Base-by-base conservation (phyloP, 2,888 invertebrate genomes). In the Diaperis boleti region DNA sequence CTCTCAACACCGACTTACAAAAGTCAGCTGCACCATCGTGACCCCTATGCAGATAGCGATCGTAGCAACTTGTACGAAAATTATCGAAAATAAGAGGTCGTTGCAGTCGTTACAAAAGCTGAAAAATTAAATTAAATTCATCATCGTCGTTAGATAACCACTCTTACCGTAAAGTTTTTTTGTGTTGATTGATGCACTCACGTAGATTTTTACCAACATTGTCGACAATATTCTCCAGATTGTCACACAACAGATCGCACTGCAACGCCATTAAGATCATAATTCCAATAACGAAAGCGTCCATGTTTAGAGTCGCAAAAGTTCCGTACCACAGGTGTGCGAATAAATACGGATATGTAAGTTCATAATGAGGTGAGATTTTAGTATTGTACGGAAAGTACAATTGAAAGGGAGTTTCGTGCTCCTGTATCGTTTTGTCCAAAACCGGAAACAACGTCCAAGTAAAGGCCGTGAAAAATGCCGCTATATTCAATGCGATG, bases 371-470 rank as follows among this genome's bases (percentile, higher is more conserved):
- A 5, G 33, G 33, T 11, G 33, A 33, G 4, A 33, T 11, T 13
- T 33, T 13, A 2, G 13, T 13, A 33, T 33, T 11, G 11, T n/a
- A 33, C 6, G 33, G 33, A 10, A 33, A 33, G 11, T 11, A 33
- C n/a, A 4, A 11, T 3, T 13, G 8, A 2, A 33, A 10, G 1
- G 13, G 10, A 11, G 11, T 11, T n/a, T 33, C 33, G 33, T 33
- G 11, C 1, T 33, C 11, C 5, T 10, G 4, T 13, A 11, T 33
- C 13, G 11, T 11, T 2, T 33, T 33, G 11, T 33, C 33, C 6
- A 33, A 33, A 33, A 33, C 13, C n/a, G 33, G 33, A 33, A 33
- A 33, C 10, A 33, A 5, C n/a, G 33, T 33, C 33, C 33, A 33
- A 1, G 33, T 11, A 11, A 33, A 2, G n/a, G 11, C 6, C 2